These are phyloP conservation scores for Acleris holmiana DNA, from an alignment of 2,888 invertebrate genomes.

Conservation along the genomic window DNA sequence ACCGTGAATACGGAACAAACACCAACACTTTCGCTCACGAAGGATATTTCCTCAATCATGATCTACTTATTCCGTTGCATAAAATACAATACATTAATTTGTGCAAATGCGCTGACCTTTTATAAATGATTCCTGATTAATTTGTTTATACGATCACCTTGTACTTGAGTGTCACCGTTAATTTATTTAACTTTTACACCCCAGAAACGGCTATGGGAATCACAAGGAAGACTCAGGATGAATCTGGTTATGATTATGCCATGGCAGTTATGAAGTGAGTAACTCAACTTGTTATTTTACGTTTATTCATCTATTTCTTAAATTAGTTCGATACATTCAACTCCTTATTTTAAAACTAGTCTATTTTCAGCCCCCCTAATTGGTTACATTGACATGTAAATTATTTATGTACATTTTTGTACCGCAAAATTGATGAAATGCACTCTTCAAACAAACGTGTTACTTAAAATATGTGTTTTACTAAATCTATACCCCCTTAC, in stretches of 20 bases:
- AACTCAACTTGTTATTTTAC: background rate
- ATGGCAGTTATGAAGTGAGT: conserved; percentile 91
- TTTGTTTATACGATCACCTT: conserved; percentile 12
- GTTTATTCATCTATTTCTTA: background rate
- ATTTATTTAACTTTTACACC: conserved; percentile 43
- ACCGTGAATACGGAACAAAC: too few species aligned
- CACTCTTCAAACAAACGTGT: background rate
- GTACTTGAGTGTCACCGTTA: conserved; percentile 26
- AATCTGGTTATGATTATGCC: conserved; percentile 90
- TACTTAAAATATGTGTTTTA: too few species aligned
- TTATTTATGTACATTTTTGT: background rate
- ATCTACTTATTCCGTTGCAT: conserved; percentile 6
- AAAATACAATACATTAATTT: conserved; percentile 22
- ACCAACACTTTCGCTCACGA: too few species aligned
- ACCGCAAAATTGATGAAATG: background rate
- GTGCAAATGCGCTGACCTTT: conserved; percentile 15
- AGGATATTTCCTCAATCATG: too few species aligned
- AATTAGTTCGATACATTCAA: background rate
- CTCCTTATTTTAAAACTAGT: too few species aligned
- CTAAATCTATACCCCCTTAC: too few species aligned
- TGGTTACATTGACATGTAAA: too few species aligned
- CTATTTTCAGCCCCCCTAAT: too few species aligned
- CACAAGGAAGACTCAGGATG: conserved; percentile 88
- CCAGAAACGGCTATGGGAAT: conserved; percentile 94
- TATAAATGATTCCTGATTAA: conserved; percentile 1